Evolutionary conservation across 2,888 invertebrate species (phyloP).

Genomic region (Aleiodes alternator): DNA sequence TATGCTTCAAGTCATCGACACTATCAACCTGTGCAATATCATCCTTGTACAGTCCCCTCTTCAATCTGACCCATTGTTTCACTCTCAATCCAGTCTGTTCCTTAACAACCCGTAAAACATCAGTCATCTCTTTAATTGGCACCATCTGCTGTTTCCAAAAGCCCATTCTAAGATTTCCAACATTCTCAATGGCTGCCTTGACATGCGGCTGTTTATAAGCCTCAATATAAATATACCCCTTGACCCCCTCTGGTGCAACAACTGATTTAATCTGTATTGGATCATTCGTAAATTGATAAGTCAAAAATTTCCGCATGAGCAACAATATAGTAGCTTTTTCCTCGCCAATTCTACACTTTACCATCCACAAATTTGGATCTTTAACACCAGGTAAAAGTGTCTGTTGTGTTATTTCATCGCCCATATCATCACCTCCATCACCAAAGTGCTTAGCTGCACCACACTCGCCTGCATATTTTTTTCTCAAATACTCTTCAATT

Average conservation of each 20-base stretch:
- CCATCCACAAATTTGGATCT: constrained; percentile 99
- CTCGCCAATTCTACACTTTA: constrained; percentile 98
- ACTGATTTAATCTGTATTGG: constrained; percentile 97
- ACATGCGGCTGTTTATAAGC: constrained; percentile 99
- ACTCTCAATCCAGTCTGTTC: constrained; percentile 95
- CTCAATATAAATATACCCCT: constrained; percentile 98
- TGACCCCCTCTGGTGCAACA: constrained; percentile 97
- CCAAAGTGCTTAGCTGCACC: constrained; percentile 92
- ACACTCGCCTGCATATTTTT: constrained; percentile 96
- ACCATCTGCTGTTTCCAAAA: constrained; percentile 98
- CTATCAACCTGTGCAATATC: constrained; percentile 98
- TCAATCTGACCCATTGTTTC: constrained; percentile 97
- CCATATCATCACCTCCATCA: constrained; percentile 97
- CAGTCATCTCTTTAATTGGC: constrained; percentile 99
- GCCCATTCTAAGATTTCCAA: constrained; percentile 94
- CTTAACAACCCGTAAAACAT: constrained; percentile 96
- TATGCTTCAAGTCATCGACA: constrained; percentile 95
- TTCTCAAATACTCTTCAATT: constrained; percentile 95
- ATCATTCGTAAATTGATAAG: constrained; percentile 85
- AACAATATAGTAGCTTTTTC: constrained; percentile 96
- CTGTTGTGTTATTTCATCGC: constrained; percentile 98
- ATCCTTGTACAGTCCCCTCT: constrained; percentile 92
- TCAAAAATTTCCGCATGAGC: constrained; percentile 96
- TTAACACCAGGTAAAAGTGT: constrained; percentile 98
- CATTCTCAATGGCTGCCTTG: constrained; percentile 94